Percentiles rank a stretch among this genome's conserved stretches.
These are phyloP conservation scores for Pogona vitticeps DNA, from an alignment of 2,113 vertebrate genomes.

Conservation along the genomic window DNA sequence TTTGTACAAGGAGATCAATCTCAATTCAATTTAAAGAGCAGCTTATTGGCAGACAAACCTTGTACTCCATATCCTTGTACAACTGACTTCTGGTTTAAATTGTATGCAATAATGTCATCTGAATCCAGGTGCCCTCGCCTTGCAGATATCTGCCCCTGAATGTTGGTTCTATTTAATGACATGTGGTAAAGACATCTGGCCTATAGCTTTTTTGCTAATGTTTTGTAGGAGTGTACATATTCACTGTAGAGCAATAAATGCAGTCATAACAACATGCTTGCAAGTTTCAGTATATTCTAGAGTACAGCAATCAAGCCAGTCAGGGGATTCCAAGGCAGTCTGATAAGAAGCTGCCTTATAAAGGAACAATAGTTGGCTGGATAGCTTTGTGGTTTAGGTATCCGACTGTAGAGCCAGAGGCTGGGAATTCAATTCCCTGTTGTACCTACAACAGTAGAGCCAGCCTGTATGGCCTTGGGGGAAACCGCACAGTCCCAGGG, in stretches of 20 bases:
- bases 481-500: no score
- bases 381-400: no score
- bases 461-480: no score
- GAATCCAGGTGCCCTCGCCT: background rate
- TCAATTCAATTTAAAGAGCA: slow-evolving; percentile 25
- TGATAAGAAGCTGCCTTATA: background rate
- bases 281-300: background rate
- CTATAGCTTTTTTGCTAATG: background rate
- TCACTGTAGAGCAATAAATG: background rate
- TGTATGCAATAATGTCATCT: background rate
- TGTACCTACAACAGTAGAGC: no score
- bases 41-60: slow-evolving; percentile 7
- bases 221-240: background rate
- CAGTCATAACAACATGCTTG: background rate
- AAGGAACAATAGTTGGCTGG: no score
- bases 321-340: background rate
- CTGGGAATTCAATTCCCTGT: no score
- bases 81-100: slow-evolving; percentile 22
- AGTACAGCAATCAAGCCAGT: background rate
- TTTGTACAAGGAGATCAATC: slow-evolving; percentile 30
- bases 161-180: background rate
- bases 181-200: background rate
- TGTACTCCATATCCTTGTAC: slow-evolving; percentile 12
- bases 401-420: no score
- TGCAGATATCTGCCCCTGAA: background rate